Percentiles rank a stretch among this genome's conserved stretches.
Conservation (phyloP, 2,113 vertebrate genomes). For the Dipodomys stephensi region DNA sequence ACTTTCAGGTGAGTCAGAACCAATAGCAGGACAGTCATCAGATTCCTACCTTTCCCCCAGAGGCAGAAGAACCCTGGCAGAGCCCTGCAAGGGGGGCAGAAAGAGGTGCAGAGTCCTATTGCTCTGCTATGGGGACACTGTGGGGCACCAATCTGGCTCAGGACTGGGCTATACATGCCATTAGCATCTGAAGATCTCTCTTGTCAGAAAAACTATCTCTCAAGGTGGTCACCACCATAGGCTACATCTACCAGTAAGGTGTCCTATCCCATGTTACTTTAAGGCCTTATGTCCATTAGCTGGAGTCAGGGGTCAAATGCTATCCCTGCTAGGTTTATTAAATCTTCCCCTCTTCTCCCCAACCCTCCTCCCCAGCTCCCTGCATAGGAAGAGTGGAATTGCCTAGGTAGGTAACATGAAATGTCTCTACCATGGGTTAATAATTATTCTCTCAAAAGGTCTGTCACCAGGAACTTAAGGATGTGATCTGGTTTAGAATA, state of each 20-base stretch:
- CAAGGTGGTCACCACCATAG: not conserved
- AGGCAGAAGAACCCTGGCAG: not conserved
- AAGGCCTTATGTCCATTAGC: not conserved
- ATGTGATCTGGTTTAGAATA: not conserved
- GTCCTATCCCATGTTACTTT: not conserved
- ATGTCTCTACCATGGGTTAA: not conserved
- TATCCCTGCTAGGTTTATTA: not conserved
- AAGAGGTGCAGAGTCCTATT: not conserved
- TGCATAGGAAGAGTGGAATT: not conserved
- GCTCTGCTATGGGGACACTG: too few relatives aligned
- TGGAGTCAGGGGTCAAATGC: not conserved
- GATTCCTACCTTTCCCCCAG: fast-evolving
- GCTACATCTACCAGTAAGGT: not conserved
- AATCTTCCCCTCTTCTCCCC: not conserved
- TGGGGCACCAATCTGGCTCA: too few relatives aligned
- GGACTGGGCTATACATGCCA: not conserved
- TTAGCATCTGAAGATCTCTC: not conserved
- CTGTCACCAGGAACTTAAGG: not conserved
- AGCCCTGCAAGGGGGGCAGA: not conserved
- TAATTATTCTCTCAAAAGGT: not conserved
- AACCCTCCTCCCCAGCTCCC: not conserved
- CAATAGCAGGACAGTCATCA: fast-evolving
- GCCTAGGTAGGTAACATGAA: not conserved
- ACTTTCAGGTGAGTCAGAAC: not conserved
- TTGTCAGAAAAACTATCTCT: not conserved